Evolutionary conservation across 2,888 invertebrate species (phyloP).

Genomic region (Lacanobia wlatinum): DNA sequence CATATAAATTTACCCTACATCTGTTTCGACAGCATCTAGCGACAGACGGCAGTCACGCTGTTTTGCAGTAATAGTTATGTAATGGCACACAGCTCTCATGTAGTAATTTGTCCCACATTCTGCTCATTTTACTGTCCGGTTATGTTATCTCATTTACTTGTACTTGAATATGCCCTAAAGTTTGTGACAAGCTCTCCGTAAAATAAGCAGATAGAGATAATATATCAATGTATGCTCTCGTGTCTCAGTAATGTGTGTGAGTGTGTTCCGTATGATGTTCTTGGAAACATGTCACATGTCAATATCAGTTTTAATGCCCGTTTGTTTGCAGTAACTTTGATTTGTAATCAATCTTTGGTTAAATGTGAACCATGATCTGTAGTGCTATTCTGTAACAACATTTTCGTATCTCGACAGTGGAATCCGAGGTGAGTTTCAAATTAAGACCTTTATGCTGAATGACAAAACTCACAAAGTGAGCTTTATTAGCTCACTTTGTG

Average conservation of each 20-base stretch:
- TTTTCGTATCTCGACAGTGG: too few species aligned
- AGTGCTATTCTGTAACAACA: too few species aligned
- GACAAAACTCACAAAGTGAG: too few species aligned
- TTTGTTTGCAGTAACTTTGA: slow-evolving; percentile 65
- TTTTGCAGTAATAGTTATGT: slow-evolving; percentile 23
- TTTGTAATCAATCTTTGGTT: slow-evolving; percentile 70
- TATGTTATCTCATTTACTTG: slow-evolving; percentile 43
- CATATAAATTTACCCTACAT: slow-evolving; percentile 39
- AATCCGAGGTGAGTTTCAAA: too few species aligned
- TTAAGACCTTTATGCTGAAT: too few species aligned
- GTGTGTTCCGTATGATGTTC: slow-evolving; percentile 16
- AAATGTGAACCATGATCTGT: slow-evolving; percentile 53
- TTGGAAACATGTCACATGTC: slow-evolving; percentile 21
- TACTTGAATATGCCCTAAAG: slow-evolving; percentile 43
- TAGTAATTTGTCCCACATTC: slow-evolving; percentile 20
- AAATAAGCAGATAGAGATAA: slow-evolving; percentile 46
- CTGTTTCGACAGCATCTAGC: slow-evolving; percentile 35
- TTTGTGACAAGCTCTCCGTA: slow-evolving; percentile 39
- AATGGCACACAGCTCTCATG: slow-evolving; percentile 57
- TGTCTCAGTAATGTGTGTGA: slow-evolving; percentile 24
- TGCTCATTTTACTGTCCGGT: slow-evolving; percentile 34
- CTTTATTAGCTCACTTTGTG: too few species aligned
- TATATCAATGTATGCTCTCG: slow-evolving; percentile 17
- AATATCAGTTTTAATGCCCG: slow-evolving; percentile 69
- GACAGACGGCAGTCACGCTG: slow-evolving; percentile 34